A percentile compares a stretch with the other conserved stretches of the same genome.
Conservation (phyloP, 1,140 invertebrate species). For the Antheraea pernyi region DNA sequence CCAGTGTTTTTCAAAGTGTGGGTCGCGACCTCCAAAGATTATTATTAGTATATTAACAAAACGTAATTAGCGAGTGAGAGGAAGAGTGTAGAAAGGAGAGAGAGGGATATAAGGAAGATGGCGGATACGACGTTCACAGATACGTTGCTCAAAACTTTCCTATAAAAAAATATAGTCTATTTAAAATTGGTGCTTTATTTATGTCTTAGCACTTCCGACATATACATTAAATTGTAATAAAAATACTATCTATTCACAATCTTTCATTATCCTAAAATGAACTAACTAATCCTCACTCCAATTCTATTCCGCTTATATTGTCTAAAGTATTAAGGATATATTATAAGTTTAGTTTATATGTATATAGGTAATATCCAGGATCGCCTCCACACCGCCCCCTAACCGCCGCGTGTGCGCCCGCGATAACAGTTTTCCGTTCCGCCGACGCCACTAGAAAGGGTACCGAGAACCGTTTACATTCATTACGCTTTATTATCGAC, state of each 20-base stretch:
- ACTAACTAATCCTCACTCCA: neutral
- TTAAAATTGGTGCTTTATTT: too few relatives aligned
- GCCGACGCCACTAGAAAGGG: slow-evolving; percentile 19
- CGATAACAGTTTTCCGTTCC: slow-evolving; percentile 59
- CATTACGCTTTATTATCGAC: slow-evolving; percentile 66
- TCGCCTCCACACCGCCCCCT: neutral
- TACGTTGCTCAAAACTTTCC: too few relatives aligned
- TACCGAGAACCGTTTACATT: slow-evolving; percentile 57
- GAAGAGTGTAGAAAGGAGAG: too few relatives aligned
- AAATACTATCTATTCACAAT: neutral
- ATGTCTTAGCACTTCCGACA: too few relatives aligned
- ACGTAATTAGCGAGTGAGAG: too few relatives aligned
- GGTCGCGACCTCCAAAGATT: too few relatives aligned
- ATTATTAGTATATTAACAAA: too few relatives aligned
- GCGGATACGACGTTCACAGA: too few relatives aligned
- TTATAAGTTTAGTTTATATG: neutral
- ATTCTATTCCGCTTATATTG: neutral
- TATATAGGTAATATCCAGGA: neutral
- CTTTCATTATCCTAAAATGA: neutral
- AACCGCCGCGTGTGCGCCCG: slow-evolving; percentile 42
- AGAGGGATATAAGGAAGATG: too few relatives aligned
- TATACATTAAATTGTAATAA: too few relatives aligned
- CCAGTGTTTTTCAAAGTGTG: too few relatives aligned
- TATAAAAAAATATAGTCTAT: too few relatives aligned
- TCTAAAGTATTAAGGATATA: neutral